phyloP scores from a whole-genome alignment of 2,888 invertebrate species.

The Drosophila austrosaltans region DNA sequence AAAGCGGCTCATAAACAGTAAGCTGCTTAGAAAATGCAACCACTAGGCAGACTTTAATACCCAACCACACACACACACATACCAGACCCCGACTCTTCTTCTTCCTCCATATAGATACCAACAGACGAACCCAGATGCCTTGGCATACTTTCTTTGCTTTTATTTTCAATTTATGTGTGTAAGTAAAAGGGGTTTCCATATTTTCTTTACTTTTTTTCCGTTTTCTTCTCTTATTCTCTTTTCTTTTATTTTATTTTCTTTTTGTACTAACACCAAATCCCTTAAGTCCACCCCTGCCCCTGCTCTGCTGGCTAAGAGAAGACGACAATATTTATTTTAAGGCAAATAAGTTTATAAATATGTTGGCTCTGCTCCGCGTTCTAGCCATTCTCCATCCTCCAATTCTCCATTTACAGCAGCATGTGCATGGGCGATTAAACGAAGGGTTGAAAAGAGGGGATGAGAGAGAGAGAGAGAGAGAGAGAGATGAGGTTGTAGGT shows the following conservation, averaged over 20 bases:
- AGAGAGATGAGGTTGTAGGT: background rate
- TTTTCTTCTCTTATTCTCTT: background rate
- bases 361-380: constrained; percentile 34
- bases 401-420: constrained; percentile 22
- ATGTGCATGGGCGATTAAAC: constrained; percentile 39
- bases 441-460: constrained; percentile 33
- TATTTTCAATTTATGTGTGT: constrained; percentile 59
- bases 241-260: background rate
- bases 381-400: constrained; percentile 15
- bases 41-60: constrained; percentile 43
- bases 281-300: constrained; percentile 50
- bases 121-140: constrained; percentile 18
- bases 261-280: constrained; percentile 65
- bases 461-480: no score
- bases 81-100: background rate
- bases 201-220: constrained; percentile 29
- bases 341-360: constrained; percentile 79
- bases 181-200: constrained; percentile 48
- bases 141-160: constrained; percentile 50
- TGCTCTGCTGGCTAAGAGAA: constrained; percentile 14
- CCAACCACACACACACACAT: constrained; percentile 5
- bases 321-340: constrained; percentile 71
- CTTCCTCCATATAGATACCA: background rate
- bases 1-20: constrained; percentile 76
- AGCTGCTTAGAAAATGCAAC: constrained; percentile 70